Evolutionary conservation across 2,888 invertebrate genomes (phyloP), one percentile per base, ranked within the genome.

Genomic region (Agonopterix subpropinquella): DNA sequence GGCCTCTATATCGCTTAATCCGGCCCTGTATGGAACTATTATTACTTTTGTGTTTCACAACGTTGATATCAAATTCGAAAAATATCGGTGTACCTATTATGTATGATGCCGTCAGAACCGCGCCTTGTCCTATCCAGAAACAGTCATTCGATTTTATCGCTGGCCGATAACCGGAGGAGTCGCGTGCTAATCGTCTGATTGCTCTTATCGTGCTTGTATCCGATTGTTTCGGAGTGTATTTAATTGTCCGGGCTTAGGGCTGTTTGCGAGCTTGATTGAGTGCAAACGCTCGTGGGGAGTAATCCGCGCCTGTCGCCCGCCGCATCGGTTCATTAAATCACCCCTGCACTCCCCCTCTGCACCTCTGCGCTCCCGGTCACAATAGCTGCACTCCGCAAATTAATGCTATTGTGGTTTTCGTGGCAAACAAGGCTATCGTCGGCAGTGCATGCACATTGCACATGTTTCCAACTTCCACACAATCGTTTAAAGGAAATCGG

Each of bases 261-360:
- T 87, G 86, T 85, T 87, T 83, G 87, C 82, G 77, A 77, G 84
- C 76, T 77, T 86, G 86, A 87, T 87, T 86, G 85, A 86, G 86
- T 85, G 85, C 84, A 80, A 85, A 82, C 80, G 80, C 67, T 76
- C 70, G 80, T 73, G 79, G 83, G 81, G 85, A 78, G 86, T 84
- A 85, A 84, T 84, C 86, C 86, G 73, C 77, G 80, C 73, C 76
- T 77, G 84, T 83, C 84, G 77, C 74, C 78, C 78, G 71, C 83
- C 83, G 77, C 84, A 77, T 77, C 75, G 81, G 80, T 81, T 85
- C 85, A 85, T 87, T 87, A 86, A 86, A 78, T 80, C 83, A 76
- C 80, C 80, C 80, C 70, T 28, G 28, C 7, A 55, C 58, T 57
- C 64, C 55, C 56, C 57, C 53, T n/a, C n/a, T n/a, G n/a, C 61